These are phyloP conservation scores for Aurelia sp. DNA, from an alignment of 30 jellyfish, hydroid and myxozoan species.

Conservation along the genomic window DNA sequence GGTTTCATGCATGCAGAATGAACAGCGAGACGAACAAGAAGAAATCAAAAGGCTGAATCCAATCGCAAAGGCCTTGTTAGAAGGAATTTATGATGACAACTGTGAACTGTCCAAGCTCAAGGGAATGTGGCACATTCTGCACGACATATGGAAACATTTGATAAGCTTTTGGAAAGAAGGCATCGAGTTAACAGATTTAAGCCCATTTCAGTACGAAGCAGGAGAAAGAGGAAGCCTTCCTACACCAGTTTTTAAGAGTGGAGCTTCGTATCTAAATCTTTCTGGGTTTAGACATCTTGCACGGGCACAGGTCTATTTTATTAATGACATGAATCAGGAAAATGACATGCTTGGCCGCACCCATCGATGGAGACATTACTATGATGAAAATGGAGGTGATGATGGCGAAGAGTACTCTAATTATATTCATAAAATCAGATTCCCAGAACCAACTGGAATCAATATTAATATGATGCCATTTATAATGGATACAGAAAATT, in stretches of 20 bases:
- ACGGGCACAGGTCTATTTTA: not conserved
- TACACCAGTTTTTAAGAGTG: too few species aligned
- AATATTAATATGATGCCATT: slow-evolving; percentile 82
- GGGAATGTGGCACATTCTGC: slow-evolving; percentile 30
- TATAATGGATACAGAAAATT: not conserved
- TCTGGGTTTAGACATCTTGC: too few species aligned
- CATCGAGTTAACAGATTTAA: not conserved
- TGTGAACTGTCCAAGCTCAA: slow-evolving; percentile 29
- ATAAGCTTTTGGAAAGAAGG: slow-evolving; percentile 6
- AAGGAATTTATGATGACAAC: slow-evolving; percentile 24
- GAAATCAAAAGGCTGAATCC: slow-evolving; percentile 12
- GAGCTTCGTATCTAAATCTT: too few species aligned
- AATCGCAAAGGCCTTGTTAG: slow-evolving; percentile 9
- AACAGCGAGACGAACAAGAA: too few species aligned
- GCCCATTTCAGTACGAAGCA: too few species aligned
- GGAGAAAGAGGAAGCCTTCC: too few species aligned
- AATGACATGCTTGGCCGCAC: not conserved
- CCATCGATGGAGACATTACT: not conserved
- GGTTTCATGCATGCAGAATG: too few species aligned
- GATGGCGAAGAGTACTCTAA: not conserved
- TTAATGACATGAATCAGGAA: not conserved
- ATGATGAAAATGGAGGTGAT: not conserved
- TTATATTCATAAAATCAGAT: not conserved
- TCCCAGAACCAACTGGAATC: slow-evolving; percentile 55
- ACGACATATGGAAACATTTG: slow-evolving; percentile 4